These are phyloP conservation scores for Lacerta agilis DNA, from an alignment of 2,797 vertebrate species.

Conservation along the genomic window DNA sequence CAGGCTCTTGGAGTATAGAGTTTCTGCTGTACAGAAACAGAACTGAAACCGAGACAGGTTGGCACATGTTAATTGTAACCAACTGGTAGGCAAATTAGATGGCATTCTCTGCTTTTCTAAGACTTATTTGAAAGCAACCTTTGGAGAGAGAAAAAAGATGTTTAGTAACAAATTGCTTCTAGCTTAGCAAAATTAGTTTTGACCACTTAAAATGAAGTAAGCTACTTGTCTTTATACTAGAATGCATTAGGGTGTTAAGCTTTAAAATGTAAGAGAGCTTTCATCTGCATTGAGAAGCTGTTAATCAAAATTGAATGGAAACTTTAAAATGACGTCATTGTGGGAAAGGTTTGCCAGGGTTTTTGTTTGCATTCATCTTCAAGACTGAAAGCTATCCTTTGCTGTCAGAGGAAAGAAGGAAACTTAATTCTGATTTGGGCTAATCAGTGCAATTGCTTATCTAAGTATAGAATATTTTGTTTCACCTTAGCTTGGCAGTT, in stretches of 20 bases:
- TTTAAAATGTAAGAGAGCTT: not conserved
- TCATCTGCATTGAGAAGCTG: not conserved
- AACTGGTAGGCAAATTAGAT: not conserved
- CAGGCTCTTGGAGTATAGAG: not conserved
- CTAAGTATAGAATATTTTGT: not conserved
- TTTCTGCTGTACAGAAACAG: not conserved
- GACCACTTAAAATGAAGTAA: not conserved
- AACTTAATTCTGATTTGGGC: not conserved
- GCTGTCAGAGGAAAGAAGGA: not conserved
- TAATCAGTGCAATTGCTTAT: fast-evolving
- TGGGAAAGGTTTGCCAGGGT: not conserved
- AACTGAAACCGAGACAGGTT: not conserved
- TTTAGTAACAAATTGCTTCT: not conserved
- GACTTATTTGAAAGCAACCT: not conserved
- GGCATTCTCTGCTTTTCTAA: fast-evolving
- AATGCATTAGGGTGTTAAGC: not conserved
- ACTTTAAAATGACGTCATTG: not conserved
- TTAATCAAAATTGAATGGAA: not conserved
- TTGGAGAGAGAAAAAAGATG: not conserved
- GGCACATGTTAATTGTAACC: fast-evolving
- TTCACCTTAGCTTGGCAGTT: not conserved
- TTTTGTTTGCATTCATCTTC: not conserved
- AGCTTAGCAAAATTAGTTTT: not conserved
- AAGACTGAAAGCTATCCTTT: not conserved
- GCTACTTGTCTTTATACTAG: not conserved